Conservation (phyloP, 2,888 invertebrate genomes). For the Cetonia aurata region DNA sequence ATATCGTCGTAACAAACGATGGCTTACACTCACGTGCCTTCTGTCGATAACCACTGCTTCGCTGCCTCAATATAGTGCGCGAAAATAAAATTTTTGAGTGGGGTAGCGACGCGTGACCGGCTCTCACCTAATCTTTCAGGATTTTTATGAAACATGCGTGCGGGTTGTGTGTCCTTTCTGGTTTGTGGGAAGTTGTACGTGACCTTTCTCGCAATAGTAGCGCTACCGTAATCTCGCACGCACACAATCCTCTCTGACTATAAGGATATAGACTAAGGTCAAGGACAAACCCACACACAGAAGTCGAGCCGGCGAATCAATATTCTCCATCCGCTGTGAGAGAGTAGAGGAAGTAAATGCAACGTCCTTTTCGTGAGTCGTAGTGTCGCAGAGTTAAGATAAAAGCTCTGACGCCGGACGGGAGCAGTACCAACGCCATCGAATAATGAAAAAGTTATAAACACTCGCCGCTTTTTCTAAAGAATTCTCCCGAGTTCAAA, state of each 20-base stretch:
- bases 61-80: background rate
- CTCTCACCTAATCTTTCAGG: conserved; percentile 39
- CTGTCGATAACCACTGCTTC: background rate
- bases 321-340: conserved; percentile 1
- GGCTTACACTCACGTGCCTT: conserved; percentile 7
- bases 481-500: background rate
- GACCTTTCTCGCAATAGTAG: conserved; percentile 2
- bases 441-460: conserved; percentile 30
- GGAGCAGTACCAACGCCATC: background rate
- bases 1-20: no score
- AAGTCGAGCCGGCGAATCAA: conserved; percentile 2
- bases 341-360: conserved; percentile 1
- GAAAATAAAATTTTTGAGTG: conserved; percentile 32
- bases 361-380: background rate
- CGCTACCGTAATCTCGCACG: background rate
- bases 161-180: conserved; percentile 13
- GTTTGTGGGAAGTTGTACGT: conserved; percentile 20
- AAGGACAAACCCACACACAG: conserved; percentile 14
- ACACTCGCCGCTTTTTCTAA: conserved; percentile 5
- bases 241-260: background rate
- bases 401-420: background rate
- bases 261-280: conserved; percentile 12
- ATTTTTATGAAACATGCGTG: conserved; percentile 38
- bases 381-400: no score
- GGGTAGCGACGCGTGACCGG: conserved; percentile 25